Percentiles rank a stretch among this genome's conserved stretches.
phyloP scores from a whole-genome alignment of 2,113 vertebrate genomes.

The Chlorodrepanis virens region DNA sequence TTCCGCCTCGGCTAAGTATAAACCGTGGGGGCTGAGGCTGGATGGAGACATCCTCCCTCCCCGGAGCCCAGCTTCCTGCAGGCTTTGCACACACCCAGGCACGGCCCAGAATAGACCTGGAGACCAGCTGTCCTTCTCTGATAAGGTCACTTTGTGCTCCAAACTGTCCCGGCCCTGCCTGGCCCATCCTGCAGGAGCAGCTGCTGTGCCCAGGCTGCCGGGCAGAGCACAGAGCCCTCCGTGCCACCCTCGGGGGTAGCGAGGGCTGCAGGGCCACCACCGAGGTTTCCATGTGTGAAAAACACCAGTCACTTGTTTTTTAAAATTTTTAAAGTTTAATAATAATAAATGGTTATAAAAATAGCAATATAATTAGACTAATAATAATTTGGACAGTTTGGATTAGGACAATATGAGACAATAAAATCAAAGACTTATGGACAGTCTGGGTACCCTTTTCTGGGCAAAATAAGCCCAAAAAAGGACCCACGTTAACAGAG shows the following conservation, averaged over 20 bases:
- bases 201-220: fast-evolving
- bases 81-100: not conserved
- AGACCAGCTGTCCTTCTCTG: not conserved
- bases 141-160: not conserved
- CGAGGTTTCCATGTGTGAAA: not conserved
- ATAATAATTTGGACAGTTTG: no score
- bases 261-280: not conserved
- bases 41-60: constrained; percentile 8
- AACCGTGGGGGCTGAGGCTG: not conserved
- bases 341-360: no score
- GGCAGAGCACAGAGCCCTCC: fast-evolving
- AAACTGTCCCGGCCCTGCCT: fast-evolving
- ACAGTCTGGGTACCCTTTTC: no score
- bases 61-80: not conserved
- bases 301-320: no score
- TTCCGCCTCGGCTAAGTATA: not conserved
- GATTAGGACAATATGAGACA: no score
- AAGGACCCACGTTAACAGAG: no score
- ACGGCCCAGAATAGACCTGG: not conserved
- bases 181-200: not conserved
- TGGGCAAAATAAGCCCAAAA: no score
- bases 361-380: no score
- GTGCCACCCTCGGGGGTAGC: fast-evolving
- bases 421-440: no score
- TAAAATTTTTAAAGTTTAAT: no score